Evolutionary conservation across 2,888 invertebrate genomes (phyloP), one percentile per base, ranked within the genome.

Genomic region (Coleophora flavipennella): DNA sequence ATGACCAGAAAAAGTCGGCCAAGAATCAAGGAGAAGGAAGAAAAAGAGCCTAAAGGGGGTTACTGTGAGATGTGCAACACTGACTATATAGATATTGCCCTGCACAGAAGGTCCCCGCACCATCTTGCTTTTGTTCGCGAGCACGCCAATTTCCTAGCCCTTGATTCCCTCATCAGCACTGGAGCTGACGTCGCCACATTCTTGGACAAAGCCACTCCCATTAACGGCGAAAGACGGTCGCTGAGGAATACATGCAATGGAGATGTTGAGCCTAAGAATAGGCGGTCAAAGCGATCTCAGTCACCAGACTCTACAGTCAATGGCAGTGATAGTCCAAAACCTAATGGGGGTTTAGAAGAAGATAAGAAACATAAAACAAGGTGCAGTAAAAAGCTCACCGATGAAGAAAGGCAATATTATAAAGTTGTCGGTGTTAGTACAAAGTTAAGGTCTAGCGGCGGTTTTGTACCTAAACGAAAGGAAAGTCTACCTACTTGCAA

Each of bases 51-150:
- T 29, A 75, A 74, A 42, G 87, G 87, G 33, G 93, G 93, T 12
- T 93, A 91, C 62, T 93, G 93, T 78, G 92, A 93, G 76, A 91
- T 94, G 69, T 94, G 94, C 70, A 91, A 91, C 62, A 77, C 88
- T 36, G 91, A 92, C 56, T 94, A 92, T 69, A 86, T 86, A 43
- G 90, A 90, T 59, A 80, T 92, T 10, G 87, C 88, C 11, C 86
- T 90, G 46, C 94, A 94, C 61, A 78, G 92, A 13, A 89, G 90
- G 49, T 91, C 91, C 26, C 90, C 91, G 53, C 89, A 90, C 54
- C 94, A 94, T 72, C 75, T 89, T 40, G 89, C 89, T 48, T 91
- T 92, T 68, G 90, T 91, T 27, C 88, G 89, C 40, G 91, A 93
- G 67, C 89, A 90, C 54, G 87, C 87, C 49, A 92, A 93, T 71